These are phyloP conservation scores for Nemoura dubitans DNA, from an alignment of 2,888 invertebrate genomes.

Conservation along the genomic window DNA sequence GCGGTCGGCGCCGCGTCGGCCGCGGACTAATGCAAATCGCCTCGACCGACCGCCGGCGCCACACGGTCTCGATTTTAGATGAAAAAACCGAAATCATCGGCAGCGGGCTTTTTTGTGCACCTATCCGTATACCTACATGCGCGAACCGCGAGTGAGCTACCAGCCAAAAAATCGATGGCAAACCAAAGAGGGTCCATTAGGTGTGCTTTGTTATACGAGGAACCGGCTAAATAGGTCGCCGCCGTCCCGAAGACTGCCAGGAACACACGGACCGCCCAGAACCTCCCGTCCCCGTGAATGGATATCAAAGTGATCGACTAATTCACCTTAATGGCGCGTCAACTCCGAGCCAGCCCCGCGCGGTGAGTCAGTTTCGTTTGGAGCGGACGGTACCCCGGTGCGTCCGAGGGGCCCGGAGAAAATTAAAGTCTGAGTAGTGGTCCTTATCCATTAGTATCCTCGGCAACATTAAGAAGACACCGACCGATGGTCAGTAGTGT, in stretches of 20 bases:
- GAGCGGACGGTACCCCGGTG: neutral
- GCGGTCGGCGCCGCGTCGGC: neutral
- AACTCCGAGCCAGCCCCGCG: neutral
- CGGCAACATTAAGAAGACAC: slow-evolving; percentile 32
- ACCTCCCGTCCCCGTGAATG: neutral
- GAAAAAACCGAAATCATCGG: slow-evolving; percentile 30
- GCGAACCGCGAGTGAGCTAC: neutral
- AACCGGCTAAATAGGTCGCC: neutral
- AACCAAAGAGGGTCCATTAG: neutral
- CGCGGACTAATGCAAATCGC: slow-evolving; percentile 29
- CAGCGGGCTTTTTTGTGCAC: slow-evolving; percentile 14
- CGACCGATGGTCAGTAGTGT: neutral
- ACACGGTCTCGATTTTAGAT: slow-evolving; percentile 12
- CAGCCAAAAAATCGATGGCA: neutral
- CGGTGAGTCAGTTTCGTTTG: neutral
- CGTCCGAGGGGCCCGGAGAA: slow-evolving; percentile 59
- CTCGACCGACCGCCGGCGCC: slow-evolving; percentile 19
- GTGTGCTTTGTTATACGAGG: neutral
- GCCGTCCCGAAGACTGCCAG: neutral
- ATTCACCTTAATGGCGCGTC: slow-evolving; percentile 13
- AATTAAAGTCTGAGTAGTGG: slow-evolving; percentile 60
- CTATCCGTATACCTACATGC: neutral
- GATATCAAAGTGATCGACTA: neutral
- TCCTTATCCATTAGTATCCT: slow-evolving; percentile 41
- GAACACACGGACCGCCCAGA: neutral